Evolutionary conservation across 1,140 invertebrate species (phyloP).

Genomic region (Bombus cullumanus): DNA sequence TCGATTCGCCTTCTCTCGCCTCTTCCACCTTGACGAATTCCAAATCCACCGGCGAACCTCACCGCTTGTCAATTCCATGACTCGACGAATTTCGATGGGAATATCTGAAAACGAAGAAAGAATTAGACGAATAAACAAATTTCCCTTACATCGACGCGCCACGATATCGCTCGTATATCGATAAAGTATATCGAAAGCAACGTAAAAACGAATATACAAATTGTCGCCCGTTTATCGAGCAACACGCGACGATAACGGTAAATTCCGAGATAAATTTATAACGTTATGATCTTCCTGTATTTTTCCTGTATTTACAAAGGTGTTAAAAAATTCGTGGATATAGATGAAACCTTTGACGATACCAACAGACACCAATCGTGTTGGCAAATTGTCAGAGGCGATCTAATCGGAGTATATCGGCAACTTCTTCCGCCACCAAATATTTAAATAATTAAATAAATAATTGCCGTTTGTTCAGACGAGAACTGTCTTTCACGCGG

Average conservation of each 20-base stretch:
- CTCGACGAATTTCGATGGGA: background rate
- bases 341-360: background rate
- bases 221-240: no score
- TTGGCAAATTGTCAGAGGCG: no score
- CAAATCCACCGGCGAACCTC: conserved; percentile 39
- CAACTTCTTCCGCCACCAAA: rapidly evolving
- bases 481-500: background rate
- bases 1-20: conserved; percentile 66
- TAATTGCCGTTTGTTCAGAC: no score
- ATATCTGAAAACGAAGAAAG: background rate
- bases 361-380: rapidly evolving
- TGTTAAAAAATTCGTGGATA: no score
- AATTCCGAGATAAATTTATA: no score
- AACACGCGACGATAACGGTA: no score
- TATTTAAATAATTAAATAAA: background rate
- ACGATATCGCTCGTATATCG: no score
- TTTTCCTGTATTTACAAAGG: rapidly evolving
- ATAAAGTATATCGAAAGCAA: no score
- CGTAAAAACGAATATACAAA: no score
- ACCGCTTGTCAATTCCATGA: conserved; percentile 11
- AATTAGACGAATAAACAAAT: background rate
- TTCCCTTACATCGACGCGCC: no score
- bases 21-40: conserved; percentile 52
- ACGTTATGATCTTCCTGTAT: no score
- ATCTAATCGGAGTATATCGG: no score